Evolutionary conservation across 2,113 vertebrate species (phyloP), one percentile per base, ranked within the genome.

Genomic region (Carettochelys insculpta): DNA sequence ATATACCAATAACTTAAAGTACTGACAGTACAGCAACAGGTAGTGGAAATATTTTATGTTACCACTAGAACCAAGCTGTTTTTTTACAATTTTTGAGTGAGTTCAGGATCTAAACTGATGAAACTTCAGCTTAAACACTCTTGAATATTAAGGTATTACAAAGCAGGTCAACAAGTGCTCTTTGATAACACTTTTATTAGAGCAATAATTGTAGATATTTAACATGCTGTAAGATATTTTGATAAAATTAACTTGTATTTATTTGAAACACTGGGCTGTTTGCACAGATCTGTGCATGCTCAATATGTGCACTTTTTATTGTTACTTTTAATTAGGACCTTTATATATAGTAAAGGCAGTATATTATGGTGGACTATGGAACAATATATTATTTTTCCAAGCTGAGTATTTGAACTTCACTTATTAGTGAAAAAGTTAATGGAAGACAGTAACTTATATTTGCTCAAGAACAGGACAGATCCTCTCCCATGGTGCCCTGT

Each of bases 141-240:
- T 96, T 97, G 96, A 96, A 94, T 97, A 94, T 97, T 97, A 94
- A 95, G 89, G 89, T 98, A 81, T 98, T 97, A 95, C 51, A 80
- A 94, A 96, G 97, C 88, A 97, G 87, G 95, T 97, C 97, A 98
- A 97, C 92, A 98, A 97, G 97, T 98, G 97, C 97, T 98, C 97
- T 98, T 98, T 96, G 96, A 95, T 96, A 97, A 98, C 96, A 97
- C 95, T 97, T 96, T 98, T 98, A 97, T 95, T 97, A 95, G 97
- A 98, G 98, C 98, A 98, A 98, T 98, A 98, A 98, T 96, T 98
- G 96, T 98, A 98, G 97, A 97, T 97, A 97, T 96, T 97, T 98
- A 97, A 96, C 95, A 97, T 96, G 95, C 92, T 97, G 96, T 97
- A 98, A 97, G 94, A 98, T 98, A 97, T 98, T 98, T 98, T 98